phyloP scores from a whole-genome alignment of 2,888 invertebrate species.

The Harpagoxenus sublaevis region DNA sequence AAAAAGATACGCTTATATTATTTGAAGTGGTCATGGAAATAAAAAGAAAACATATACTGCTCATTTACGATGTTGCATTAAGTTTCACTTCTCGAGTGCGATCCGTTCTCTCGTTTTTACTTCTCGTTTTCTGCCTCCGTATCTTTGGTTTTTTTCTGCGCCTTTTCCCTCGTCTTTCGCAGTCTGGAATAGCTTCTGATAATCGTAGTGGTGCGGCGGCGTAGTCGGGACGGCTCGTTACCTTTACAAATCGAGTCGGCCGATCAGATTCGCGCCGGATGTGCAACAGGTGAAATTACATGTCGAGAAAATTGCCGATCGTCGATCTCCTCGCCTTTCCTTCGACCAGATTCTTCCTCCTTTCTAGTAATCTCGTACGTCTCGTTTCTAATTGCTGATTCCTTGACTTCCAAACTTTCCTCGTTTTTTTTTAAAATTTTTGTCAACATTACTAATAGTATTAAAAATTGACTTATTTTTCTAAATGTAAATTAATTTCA shows the following conservation, averaged over 20 bases:
- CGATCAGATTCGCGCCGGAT: constrained; percentile 78
- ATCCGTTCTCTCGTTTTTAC: constrained; percentile 15
- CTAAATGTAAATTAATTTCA: constrained; percentile 38
- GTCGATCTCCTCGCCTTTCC: constrained; percentile 35
- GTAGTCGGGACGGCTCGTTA: constrained; percentile 71
- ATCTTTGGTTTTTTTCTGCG: constrained; percentile 16
- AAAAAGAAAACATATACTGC: background rate
- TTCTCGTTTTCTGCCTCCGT: background rate
- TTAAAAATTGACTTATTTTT: background rate
- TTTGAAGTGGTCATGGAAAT: background rate
- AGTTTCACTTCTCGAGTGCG: constrained; percentile 5
- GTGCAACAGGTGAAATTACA: constrained; percentile 81
- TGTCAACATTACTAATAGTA: background rate
- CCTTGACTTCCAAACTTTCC: background rate
- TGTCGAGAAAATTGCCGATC: constrained; percentile 78
- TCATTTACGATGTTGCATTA: background rate
- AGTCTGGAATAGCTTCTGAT: constrained; percentile 55
- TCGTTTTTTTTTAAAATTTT: background rate
- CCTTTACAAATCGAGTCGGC: constrained; percentile 73
- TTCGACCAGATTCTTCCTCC: constrained; percentile 13
- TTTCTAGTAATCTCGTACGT: constrained; percentile 23
- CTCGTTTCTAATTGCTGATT: background rate
- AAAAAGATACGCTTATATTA: background rate
- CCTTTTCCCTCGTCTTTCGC: constrained; percentile 25
- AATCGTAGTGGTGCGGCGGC: constrained; percentile 56